phyloP scores from a whole-genome alignment of 2,113 vertebrate genomes.

The Lasiurus borealis region DNA sequence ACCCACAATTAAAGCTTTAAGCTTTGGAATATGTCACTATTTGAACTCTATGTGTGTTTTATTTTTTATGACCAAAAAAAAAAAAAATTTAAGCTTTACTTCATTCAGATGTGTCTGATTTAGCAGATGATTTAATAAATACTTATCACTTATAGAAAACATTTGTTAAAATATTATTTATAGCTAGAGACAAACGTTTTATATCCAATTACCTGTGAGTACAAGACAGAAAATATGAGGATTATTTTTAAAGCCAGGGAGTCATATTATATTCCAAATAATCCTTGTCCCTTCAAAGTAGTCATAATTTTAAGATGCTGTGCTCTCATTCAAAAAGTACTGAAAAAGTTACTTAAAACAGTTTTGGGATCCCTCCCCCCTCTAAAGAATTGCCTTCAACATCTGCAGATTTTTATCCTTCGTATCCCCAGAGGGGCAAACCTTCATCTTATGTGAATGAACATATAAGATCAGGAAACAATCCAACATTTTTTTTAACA shows the following conservation, averaged over 20 bases:
- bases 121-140: constrained; percentile 23
- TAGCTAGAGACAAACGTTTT: constrained; percentile 12
- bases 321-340: neutral
- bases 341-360: neutral
- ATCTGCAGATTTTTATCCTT: neutral
- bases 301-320: neutral
- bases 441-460: neutral
- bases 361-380: neutral
- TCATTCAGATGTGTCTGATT: neutral
- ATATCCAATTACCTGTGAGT: neutral
- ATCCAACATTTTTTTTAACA: neutral
- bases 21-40: neutral
- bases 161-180: constrained; percentile 40
- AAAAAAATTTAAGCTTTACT: constrained; percentile 16
- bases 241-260: neutral
- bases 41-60: neutral
- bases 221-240: neutral
- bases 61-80: constrained; percentile 18
- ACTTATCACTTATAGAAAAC: neutral
- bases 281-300: neutral
- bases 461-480: constrained; percentile 28
- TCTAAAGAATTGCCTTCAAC: neutral
- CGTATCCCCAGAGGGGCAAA: neutral
- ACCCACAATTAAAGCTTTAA: constrained; percentile 25
- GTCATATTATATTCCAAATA: neutral